Conservation (phyloP, 2,888 invertebrate genomes). For the Ophioninae sp. region DNA sequence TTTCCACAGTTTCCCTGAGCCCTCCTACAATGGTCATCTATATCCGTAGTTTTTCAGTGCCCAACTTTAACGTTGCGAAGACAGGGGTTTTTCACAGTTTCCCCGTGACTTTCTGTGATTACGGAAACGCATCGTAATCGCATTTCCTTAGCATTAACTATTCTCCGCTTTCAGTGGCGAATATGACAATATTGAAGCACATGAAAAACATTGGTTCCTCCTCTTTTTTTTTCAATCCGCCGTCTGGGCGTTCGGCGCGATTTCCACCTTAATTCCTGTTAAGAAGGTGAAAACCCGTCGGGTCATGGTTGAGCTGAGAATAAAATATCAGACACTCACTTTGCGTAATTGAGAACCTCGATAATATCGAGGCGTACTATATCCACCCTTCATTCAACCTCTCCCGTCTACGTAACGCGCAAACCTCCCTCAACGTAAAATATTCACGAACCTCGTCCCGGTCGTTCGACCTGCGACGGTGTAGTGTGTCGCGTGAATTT, state of each 20-base stretch:
- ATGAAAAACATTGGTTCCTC: no score
- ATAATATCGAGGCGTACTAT: slow-evolving; percentile 34
- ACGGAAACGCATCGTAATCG: no score
- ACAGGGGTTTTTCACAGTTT: no score
- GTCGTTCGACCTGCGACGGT: background rate
- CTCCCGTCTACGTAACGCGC: slow-evolving; percentile 15
- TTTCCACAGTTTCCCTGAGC: background rate
- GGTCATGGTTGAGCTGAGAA: background rate
- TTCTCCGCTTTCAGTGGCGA: no score
- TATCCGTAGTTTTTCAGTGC: no score
- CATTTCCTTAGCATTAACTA: no score
- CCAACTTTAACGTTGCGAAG: no score
- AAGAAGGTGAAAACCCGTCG: background rate
- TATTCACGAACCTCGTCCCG: slow-evolving; percentile 43
- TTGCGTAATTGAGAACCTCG: slow-evolving; percentile 56
- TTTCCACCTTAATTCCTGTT: background rate
- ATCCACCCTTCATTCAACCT: slow-evolving; percentile 56
- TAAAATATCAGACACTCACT: background rate
- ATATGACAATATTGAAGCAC: no score
- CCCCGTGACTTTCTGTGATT: no score
- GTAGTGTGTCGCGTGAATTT: slow-evolving; percentile 10
- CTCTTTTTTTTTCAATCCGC: no score
- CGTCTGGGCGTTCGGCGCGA: no score
- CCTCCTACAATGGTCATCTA: background rate
- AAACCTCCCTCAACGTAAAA: slow-evolving; percentile 47